phyloP scores from a whole-genome alignment of 2,888 invertebrate species.

The Yponomeuta plumbellus region DNA sequence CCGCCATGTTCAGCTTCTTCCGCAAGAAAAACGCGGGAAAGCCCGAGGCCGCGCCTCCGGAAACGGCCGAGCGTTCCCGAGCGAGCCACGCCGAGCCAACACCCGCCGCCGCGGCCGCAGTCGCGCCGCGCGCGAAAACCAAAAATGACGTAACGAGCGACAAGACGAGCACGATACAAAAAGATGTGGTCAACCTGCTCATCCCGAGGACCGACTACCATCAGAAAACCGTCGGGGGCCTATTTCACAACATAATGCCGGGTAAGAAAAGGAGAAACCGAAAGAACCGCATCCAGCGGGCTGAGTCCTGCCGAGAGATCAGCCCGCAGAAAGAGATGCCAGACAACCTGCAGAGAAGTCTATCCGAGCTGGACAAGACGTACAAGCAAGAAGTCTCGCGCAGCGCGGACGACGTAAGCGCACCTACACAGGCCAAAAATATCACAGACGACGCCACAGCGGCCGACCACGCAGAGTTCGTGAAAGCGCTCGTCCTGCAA shows the following conservation, averaged over 20 bases:
- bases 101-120: slow-evolving; percentile 36
- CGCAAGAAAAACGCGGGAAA: slow-evolving; percentile 63
- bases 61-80: slow-evolving; percentile 37
- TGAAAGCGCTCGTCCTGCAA: slow-evolving; percentile 63
- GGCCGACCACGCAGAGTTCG: slow-evolving; percentile 56
- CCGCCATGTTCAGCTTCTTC: slow-evolving; percentile 69
- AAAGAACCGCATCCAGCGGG: slow-evolving; percentile 35
- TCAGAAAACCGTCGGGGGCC: slow-evolving; percentile 60
- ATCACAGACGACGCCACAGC: slow-evolving; percentile 37
- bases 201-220: slow-evolving; percentile 61
- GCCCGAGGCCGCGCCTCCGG: slow-evolving; percentile 41
- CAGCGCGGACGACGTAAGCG: slow-evolving; percentile 29
- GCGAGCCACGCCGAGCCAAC: slow-evolving; percentile 38
- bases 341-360: slow-evolving; percentile 41
- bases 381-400: slow-evolving; percentile 21
- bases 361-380: slow-evolving; percentile 36
- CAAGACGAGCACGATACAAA: slow-evolving; percentile 38
- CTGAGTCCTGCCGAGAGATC: slow-evolving; percentile 46
- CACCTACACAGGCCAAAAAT: slow-evolving; percentile 57
- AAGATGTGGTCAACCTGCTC: slow-evolving; percentile 69
- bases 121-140: slow-evolving; percentile 48
- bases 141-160: slow-evolving; percentile 47
- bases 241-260: slow-evolving; percentile 63
- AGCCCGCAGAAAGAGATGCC: slow-evolving; percentile 49
- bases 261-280: slow-evolving; percentile 55